phyloP scores from a whole-genome alignment of 2,888 invertebrate genomes.

The Drosophila tanythrix region DNA sequence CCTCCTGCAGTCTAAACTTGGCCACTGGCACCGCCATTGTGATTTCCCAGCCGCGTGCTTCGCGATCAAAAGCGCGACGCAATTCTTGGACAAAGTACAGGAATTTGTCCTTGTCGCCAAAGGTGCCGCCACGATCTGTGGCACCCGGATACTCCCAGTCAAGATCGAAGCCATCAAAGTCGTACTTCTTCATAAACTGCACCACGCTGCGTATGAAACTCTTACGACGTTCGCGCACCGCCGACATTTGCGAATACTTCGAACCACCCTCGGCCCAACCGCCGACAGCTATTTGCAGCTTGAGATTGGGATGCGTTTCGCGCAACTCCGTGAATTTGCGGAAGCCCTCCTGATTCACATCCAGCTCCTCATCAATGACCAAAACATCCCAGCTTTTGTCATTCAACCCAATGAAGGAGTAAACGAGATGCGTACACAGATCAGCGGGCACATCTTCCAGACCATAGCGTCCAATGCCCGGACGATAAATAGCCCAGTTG shows the following conservation, averaged over 20 bases:
- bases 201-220: slow-evolving; percentile 91
- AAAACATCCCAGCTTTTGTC: slow-evolving; percentile 91
- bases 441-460: slow-evolving; percentile 93
- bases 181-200: slow-evolving; percentile 90
- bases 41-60: slow-evolving; percentile 92
- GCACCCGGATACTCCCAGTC: slow-evolving; percentile 97
- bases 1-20: slow-evolving; percentile 94
- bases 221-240: slow-evolving; percentile 88
- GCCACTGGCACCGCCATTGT: slow-evolving; percentile 96
- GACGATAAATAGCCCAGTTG: slow-evolving; percentile 91
- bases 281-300: slow-evolving; percentile 93
- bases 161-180: slow-evolving; percentile 94
- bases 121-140: slow-evolving; percentile 93
- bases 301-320: slow-evolving; percentile 89
- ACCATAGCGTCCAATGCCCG: slow-evolving; percentile 92
- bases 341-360: slow-evolving; percentile 91
- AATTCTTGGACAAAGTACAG: slow-evolving; percentile 93
- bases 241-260: slow-evolving; percentile 94
- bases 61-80: slow-evolving; percentile 90
- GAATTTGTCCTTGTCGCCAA: slow-evolving; percentile 93
- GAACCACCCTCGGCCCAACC: slow-evolving; percentile 96
- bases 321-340: slow-evolving; percentile 91
- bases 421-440: slow-evolving; percentile 93
- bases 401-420: slow-evolving; percentile 94
- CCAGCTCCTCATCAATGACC: slow-evolving; percentile 92